A percentile compares a stretch with the other conserved stretches of the same genome.
phyloP scores from a whole-genome alignment of 1,140 invertebrate species.

The Macrostomum lignano region DNA sequence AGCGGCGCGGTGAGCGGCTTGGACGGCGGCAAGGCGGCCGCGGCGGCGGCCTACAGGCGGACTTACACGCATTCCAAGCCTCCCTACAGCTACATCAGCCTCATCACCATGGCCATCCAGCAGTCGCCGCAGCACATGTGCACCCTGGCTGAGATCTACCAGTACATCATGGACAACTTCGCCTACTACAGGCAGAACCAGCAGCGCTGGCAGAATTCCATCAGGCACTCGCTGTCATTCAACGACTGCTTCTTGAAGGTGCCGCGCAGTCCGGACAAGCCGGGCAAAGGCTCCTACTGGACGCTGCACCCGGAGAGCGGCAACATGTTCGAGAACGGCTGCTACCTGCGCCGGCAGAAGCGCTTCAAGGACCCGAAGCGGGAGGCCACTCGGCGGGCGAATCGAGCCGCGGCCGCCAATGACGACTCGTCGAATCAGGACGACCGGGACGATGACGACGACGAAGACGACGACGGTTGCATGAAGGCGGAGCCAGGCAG shows the following conservation, averaged over 20 bases:
- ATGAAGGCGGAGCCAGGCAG: too few relatives aligned
- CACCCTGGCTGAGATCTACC: slow-evolving; percentile 7
- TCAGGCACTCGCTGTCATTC: slow-evolving; percentile 65
- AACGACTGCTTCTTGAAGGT: slow-evolving; percentile 99
- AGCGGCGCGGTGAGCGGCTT: too few relatives aligned
- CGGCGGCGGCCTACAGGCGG: too few relatives aligned
- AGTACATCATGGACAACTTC: slow-evolving; percentile 9
- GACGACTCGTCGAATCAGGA: too few relatives aligned
- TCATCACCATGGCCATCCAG: slow-evolving; percentile 10
- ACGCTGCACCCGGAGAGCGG: slow-evolving; percentile 87
- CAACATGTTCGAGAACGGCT: slow-evolving; percentile 99
- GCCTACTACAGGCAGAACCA: slow-evolving; percentile 90
- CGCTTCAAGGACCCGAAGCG: slow-evolving; percentile 90
- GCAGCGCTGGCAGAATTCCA: slow-evolving; percentile 89
- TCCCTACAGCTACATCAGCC: slow-evolving; percentile 7
- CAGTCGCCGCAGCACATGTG: slow-evolving; percentile 8
- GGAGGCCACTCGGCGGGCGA: slow-evolving; percentile 43
- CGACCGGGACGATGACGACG: too few relatives aligned
- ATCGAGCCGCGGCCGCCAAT: slow-evolving; percentile 26
- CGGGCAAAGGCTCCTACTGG: slow-evolving; percentile 82
- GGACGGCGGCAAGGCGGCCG: too few relatives aligned
- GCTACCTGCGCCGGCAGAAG: slow-evolving; percentile 79
- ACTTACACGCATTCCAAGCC: slow-evolving; percentile 59
- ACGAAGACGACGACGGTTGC: too few relatives aligned
- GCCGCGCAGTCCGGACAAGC: slow-evolving; percentile 80